Base-by-base conservation (phyloP, 2,113 vertebrate species). In the Egretta garzetta region DNA sequence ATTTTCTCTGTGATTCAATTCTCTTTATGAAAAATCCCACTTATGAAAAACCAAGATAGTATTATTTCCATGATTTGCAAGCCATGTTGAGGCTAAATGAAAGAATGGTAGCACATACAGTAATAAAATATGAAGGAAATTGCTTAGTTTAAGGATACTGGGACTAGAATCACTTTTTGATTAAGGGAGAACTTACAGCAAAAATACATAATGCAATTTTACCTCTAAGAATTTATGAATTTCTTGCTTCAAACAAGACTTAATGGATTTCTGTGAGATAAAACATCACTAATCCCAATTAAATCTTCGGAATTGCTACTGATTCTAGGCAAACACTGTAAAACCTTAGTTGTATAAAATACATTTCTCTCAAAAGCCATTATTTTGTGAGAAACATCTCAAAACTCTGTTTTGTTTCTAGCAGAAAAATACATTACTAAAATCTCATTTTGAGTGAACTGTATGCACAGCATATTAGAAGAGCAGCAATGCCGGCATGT, bases 61-160 rank as follows among this genome's bases (percentile, higher is more conserved):
- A 91, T 89, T 93, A 79, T 79, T 94, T 86, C 35, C 64, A 67
- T 79, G 18, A 93, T 87, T 93, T 94, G 37, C 89, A 91, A 79
- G 30, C n/a, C 52, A 52, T 45, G 20, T 59, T 94, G 64, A 75
- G 30, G 27, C 64, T 91, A 86, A 87, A 67, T 64, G 52, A 90
- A 94, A 91, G 52, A 85, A 92, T 37, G 6, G 58, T 73, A 82
- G 8, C 52, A 58, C 53, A 73, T n/a, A 53, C 1, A 58, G 33
- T 86, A 85, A 96, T 94, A 95, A 96, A 96, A 93, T 90, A 80
- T 22, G 49, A 82, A 90, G 55, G 37, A 75, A 94, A 94, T 90
- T 53, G 45, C 71, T 96, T 93, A 56, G 70, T 95, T 91, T 91
- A 93, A 93, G 70, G 33, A 87, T 85, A 68, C 21, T 64, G 58